These are phyloP conservation scores for Nesometra sesokonis DNA, from an alignment of 35 echinoderm and acorn worm species.

Conservation along the genomic window DNA sequence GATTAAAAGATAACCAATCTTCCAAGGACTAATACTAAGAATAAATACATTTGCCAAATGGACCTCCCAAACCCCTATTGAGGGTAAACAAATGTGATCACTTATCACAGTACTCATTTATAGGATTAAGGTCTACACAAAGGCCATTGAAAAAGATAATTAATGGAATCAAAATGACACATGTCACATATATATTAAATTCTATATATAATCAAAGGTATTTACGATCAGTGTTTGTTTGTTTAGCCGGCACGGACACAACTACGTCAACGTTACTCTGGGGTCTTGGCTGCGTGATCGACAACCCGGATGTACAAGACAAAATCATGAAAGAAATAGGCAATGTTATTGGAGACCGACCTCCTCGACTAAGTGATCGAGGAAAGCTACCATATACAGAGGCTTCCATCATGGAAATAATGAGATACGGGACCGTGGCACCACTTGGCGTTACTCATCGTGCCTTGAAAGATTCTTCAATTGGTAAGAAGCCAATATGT, in stretches of 20 bases:
- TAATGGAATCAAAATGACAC: no score
- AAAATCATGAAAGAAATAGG: conserved; percentile 17
- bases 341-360: conserved; percentile 15
- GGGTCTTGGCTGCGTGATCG: conserved; percentile 18
- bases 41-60: no score
- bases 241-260: conserved; percentile 52
- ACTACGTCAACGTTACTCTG: conserved; percentile 25
- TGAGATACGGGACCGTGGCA: not conserved
- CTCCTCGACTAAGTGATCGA: not conserved
- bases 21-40: no score
- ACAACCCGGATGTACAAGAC: conserved; percentile 22
- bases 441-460: not conserved
- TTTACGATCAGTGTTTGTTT: no score
- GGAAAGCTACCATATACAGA: conserved; percentile 15
- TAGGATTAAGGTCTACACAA: no score
- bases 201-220: no score
- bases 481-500: not conserved
- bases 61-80: no score
- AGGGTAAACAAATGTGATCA: no score
- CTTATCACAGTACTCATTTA: no score
- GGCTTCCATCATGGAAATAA: not conserved
- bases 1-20: no score
- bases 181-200: no score
- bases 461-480: not conserved
- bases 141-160: no score